phyloP scores from a whole-genome alignment of 2,113 vertebrate genomes.

The Indicator indicator region DNA sequence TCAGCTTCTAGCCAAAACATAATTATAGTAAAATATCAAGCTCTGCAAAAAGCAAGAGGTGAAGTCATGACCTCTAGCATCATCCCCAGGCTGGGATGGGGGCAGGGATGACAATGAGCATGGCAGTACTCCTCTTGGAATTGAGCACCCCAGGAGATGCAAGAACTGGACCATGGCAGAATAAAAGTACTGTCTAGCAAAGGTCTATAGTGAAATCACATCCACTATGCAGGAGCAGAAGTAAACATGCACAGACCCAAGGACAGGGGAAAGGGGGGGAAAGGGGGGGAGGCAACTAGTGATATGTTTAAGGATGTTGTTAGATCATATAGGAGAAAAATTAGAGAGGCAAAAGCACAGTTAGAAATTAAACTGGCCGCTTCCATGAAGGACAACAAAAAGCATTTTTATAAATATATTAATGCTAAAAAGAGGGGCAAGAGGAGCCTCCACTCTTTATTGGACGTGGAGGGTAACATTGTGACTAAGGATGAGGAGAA shows the following conservation, averaged over 20 bases:
- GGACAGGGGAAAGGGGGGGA: not conserved
- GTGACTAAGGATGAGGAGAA: too few species aligned
- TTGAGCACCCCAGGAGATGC: fast-evolving
- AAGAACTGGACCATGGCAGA: fast-evolving
- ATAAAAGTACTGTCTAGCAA: fast-evolving
- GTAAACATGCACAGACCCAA: fast-evolving
- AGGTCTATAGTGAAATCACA: fast-evolving
- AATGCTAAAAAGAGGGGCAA: too few species aligned
- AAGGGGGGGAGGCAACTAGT: too few species aligned
- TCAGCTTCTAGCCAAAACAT: conserved; percentile 55
- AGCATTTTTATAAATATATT: too few species aligned
- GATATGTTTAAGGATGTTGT: too few species aligned
- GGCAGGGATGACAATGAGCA: not conserved
- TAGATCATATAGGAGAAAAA: too few species aligned
- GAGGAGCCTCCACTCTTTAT: too few species aligned
- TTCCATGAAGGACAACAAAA: too few species aligned
- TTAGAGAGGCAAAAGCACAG: too few species aligned
- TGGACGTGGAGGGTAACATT: too few species aligned
- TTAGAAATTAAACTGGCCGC: too few species aligned
- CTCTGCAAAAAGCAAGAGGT: not conserved
- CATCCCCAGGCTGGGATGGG: not conserved
- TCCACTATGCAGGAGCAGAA: not conserved
- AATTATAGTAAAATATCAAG: not conserved
- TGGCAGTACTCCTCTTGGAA: fast-evolving
- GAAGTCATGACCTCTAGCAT: not conserved